Percentiles rank a stretch among this genome's conserved stretches.
Conservation (phyloP, 2,888 invertebrate genomes). For the Caenorhabditis auriculariae region DNA sequence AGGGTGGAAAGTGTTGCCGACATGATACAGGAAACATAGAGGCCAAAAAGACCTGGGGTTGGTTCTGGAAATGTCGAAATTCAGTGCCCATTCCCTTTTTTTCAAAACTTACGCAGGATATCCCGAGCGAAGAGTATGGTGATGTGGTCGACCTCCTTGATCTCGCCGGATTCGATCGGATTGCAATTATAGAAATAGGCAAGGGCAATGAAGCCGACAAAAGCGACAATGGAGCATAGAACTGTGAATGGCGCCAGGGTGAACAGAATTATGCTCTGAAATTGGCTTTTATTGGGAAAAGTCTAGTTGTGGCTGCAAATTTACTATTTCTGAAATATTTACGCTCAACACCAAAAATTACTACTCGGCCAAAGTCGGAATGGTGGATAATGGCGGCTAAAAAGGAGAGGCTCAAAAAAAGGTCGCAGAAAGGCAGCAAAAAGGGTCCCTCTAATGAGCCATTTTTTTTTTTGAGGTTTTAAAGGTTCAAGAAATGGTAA, state of each 20-base stretch:
- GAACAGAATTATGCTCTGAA: conserved; percentile 40
- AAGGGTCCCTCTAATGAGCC: too few species aligned
- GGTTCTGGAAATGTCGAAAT: conserved; percentile 29
- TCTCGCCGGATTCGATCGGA: conserved; percentile 48
- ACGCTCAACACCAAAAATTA: too few species aligned
- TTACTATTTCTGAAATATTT: too few species aligned
- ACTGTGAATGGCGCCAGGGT: conserved; percentile 51
- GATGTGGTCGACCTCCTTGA: conserved; percentile 50
- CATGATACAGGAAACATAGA: conserved; percentile 55
- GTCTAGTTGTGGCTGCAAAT: not conserved
- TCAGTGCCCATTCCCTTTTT: not conserved
- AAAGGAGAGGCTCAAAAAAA: too few species aligned
- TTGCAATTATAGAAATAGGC: conserved; percentile 57
- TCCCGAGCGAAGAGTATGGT: conserved; percentile 49
- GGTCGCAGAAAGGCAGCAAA: not conserved
- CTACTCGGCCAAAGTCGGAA: not conserved
- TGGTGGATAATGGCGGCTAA: too few species aligned
- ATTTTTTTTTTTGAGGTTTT: too few species aligned
- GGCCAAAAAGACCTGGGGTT: conserved; percentile 53
- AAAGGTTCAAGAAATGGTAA: too few species aligned
- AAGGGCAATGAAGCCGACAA: conserved; percentile 54
- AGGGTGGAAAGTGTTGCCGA: conserved; percentile 56
- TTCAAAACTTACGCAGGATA: conserved; percentile 36
- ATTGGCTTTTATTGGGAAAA: not conserved
- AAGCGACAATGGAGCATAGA: conserved; percentile 50